Evolutionary conservation across 2,113 vertebrate species (phyloP).

Genomic region (Peromyscus polionotus): DNA sequence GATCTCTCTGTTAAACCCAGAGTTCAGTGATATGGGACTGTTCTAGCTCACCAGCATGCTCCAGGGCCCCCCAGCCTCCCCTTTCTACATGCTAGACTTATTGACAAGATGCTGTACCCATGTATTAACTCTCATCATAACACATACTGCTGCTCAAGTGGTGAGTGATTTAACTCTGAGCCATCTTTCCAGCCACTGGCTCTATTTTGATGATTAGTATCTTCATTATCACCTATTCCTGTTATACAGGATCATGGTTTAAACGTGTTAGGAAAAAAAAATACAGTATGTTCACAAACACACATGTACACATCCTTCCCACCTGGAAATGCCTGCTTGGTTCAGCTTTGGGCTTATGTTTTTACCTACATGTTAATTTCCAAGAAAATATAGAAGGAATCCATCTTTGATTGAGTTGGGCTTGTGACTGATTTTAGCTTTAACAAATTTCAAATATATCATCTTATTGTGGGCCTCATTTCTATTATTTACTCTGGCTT

Average conservation of each 20-base stretch:
- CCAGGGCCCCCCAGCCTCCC: neutral
- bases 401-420: neutral
- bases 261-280: slow-evolving; percentile 23
- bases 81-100: neutral
- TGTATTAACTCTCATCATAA: too few species aligned
- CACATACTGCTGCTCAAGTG: neutral
- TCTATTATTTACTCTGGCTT: neutral
- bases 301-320: neutral
- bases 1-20: neutral
- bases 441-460: slow-evolving; percentile 9
- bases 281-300: neutral
- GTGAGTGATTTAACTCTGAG: neutral
- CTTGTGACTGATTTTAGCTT: neutral
- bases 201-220: neutral
- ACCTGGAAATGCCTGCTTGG: slow-evolving; percentile 29
- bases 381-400: neutral
- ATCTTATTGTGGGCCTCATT: neutral
- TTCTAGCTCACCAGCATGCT: neutral
- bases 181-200: neutral
- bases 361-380: neutral
- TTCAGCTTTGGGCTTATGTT: neutral
- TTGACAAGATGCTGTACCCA: neutral
- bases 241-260: neutral
- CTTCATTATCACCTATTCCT: neutral
- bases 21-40: neutral